A percentile compares a stretch with the other conserved stretches of the same genome.
phyloP scores from a whole-genome alignment of 2,797 vertebrate genomes.

The Limosa lapponica region DNA sequence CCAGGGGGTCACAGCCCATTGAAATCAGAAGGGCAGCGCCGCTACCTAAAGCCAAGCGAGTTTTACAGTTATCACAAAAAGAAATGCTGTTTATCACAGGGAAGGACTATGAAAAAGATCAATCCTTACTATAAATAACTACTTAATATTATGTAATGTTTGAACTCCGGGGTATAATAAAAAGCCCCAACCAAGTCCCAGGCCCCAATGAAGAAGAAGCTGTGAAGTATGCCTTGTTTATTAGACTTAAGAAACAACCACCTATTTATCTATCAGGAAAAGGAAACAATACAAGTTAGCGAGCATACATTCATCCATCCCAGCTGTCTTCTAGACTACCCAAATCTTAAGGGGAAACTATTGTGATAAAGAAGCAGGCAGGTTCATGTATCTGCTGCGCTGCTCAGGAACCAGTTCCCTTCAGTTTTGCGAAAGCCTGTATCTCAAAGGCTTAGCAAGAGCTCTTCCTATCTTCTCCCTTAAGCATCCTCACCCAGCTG shows the following conservation, averaged over 20 bases:
- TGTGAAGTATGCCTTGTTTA: neutral
- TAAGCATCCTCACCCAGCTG: neutral
- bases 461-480: neutral
- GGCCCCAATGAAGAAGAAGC: neutral
- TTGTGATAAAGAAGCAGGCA: neutral
- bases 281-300: neutral
- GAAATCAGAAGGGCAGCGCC: neutral
- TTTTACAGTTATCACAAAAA: neutral
- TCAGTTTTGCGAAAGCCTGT: neutral
- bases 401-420: neutral
- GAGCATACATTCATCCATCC: neutral
- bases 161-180: neutral
- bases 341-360: neutral
- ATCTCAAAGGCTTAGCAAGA: neutral
- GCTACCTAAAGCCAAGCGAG: neutral
- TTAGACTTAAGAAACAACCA: neutral
- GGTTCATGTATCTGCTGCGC: accelerated
- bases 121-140: neutral
- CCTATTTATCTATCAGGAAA: neutral
- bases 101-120: neutral
- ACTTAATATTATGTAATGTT: neutral
- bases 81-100: neutral
- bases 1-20: accelerated
- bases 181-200: neutral
- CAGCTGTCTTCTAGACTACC: neutral